Base-by-base conservation (phyloP, 2,113 vertebrate genomes). In the Manacus vitellinus region DNA sequence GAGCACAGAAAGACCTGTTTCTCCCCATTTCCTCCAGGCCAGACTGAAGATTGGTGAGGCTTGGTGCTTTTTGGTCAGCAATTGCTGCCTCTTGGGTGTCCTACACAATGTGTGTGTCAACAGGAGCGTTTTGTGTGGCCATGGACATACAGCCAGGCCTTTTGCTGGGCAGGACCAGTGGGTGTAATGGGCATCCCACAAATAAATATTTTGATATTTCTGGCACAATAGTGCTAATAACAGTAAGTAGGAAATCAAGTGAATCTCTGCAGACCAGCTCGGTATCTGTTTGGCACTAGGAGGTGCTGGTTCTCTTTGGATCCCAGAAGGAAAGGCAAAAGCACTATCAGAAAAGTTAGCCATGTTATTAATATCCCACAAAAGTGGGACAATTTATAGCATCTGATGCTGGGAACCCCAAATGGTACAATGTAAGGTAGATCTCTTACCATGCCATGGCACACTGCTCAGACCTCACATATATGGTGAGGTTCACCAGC, bases 141-240 rank as follows among this genome's bases (percentile, higher is more conserved):
- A 94, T 83, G 13, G 95, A 71, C 30, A 24, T 94, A 84, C 97
- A 98, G 27, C 97, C 98, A 95, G 97, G 97, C 12, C 98, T 78
- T 97, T 98, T 8, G 96, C 98, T 79, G 93, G 97, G 56, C 96
- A 83, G 79, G 97, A 97, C n/a, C 95, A 94, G n/a, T 98, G 96
- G 46, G 97, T 92, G 39, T 98, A 98, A 63, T 93, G 97, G 5
- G 88, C 91, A 65, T 98, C 98, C 98, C 98, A 99, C 94, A 98
- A 98, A 47, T 98, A 97, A 98, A 43, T 98, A 97, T 67, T 98
- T 96, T 56, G 79, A 89, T 54, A 98, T 95, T 12, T 97, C 77
- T 58, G 95, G 84, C 28, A 97, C 61, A 91, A 94, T 95, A 33
- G 97, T 94, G 41, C 43, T 37, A 39, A 95, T 43, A 86, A 98